Evolutionary conservation across 2,113 vertebrate genomes (phyloP).

Genomic region (Ovis canadensis): DNA sequence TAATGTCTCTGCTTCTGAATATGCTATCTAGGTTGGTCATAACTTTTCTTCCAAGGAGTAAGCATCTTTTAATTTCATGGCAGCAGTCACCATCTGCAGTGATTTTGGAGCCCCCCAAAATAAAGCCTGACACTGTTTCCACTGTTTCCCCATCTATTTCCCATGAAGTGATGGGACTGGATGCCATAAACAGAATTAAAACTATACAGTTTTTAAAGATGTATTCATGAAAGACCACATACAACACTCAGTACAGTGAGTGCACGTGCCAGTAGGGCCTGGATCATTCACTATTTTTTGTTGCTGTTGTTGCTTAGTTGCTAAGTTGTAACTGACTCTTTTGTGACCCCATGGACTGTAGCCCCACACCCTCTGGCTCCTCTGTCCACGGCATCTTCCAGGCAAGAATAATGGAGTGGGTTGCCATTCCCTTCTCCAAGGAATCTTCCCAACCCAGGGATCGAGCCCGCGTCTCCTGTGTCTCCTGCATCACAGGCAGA

Average conservation of each 20-base stretch:
- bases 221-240: background rate
- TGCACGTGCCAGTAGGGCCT: background rate
- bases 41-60: no score
- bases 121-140: no score
- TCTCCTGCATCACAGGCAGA: background rate
- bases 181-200: background rate
- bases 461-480: fast-evolving
- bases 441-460: background rate
- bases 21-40: no score
- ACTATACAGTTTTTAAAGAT: background rate
- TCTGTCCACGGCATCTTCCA: background rate
- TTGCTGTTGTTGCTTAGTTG: background rate
- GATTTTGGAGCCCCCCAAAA: no score
- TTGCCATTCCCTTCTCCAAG: background rate
- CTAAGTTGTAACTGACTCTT: background rate
- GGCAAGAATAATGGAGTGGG: background rate
- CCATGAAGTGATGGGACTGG: no score
- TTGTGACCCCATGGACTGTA: background rate
- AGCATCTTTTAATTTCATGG: no score
- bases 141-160: no score
- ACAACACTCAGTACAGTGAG: background rate
- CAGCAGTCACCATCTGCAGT: no score
- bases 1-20: no score
- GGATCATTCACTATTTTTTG: background rate
- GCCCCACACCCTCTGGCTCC: background rate